These are phyloP conservation scores for Microplitis mediator DNA, from an alignment of 1,140 invertebrate species.

Conservation along the genomic window DNA sequence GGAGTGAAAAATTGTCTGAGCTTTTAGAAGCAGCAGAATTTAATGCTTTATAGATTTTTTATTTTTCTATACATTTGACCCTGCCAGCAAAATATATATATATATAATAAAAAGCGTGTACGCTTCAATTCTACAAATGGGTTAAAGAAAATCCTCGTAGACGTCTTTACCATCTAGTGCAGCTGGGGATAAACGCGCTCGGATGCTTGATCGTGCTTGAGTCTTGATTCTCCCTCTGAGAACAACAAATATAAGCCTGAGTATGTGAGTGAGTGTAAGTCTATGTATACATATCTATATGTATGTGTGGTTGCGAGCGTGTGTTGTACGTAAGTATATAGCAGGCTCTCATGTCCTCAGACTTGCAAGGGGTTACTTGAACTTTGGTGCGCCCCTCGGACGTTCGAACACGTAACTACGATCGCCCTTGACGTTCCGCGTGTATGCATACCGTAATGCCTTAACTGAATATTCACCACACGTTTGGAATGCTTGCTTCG, in stretches of 20 bases:
- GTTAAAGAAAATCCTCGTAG: slow-evolving; percentile 35
- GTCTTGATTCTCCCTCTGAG: no score
- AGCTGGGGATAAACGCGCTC: no score
- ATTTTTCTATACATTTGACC: slow-evolving; percentile 17
- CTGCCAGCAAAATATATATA: slow-evolving; percentile 13
- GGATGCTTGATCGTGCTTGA: no score
- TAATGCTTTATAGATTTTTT: neutral
- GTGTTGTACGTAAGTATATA: no score
- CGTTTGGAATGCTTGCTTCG: no score
- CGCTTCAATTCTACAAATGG: slow-evolving; percentile 27
- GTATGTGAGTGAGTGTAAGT: no score
- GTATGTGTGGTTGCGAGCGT: no score
- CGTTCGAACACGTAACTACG: slow-evolving; percentile 11
- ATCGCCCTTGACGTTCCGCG: slow-evolving; percentile 6
- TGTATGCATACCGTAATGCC: neutral
- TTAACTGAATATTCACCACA: no score
- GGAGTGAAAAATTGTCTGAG: slow-evolving; percentile 41
- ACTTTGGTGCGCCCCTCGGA: neutral
- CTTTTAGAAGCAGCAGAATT: slow-evolving; percentile 33
- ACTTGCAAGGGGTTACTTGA: neutral
- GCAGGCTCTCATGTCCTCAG: no score
- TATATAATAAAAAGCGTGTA: neutral
- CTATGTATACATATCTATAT: no score
- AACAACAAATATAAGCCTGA: no score
- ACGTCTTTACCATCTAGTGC: neutral